Evolutionary conservation across 1,140 invertebrate genomes (phyloP).

Genomic region (Chionoecetes opilio): DNA sequence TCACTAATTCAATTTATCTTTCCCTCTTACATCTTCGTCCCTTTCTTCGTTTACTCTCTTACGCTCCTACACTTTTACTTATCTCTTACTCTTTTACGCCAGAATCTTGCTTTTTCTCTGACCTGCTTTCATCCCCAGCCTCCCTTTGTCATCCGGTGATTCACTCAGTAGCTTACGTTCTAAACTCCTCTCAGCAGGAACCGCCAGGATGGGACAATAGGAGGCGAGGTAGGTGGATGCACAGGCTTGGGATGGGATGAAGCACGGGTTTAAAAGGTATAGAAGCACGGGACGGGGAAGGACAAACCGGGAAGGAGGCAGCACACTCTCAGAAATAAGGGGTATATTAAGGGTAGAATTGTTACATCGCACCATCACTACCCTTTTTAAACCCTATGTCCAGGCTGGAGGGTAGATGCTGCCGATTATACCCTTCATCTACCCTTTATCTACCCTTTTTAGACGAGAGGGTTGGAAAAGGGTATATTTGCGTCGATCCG

Average conservation of each 20-base stretch:
- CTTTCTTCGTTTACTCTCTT: slow-evolving; percentile 13
- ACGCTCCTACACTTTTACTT: background rate
- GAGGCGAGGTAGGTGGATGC: background rate
- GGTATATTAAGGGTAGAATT: no score
- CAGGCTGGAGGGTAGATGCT: no score
- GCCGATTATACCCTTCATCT: no score
- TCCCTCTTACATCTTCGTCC: no score
- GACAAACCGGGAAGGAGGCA: no score
- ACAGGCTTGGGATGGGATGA: background rate
- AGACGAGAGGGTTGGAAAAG: no score
- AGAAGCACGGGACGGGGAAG: no score
- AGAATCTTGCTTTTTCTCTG: background rate
- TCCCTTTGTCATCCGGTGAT: background rate
- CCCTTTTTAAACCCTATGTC: no score
- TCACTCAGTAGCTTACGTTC: background rate
- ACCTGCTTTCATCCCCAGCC: background rate
- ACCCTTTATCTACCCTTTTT: no score
- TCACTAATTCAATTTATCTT: background rate
- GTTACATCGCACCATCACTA: no score
- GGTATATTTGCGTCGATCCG: no score
- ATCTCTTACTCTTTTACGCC: background rate
- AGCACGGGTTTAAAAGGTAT: background rate
- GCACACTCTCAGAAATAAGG: no score
- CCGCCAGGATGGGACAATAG: background rate
- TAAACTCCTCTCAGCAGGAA: background rate